A percentile compares a stretch with the other conserved stretches of the same genome.
Evolutionary conservation across 2,113 vertebrate genomes (phyloP).

Genomic region (Phalacrocorax carbo): DNA sequence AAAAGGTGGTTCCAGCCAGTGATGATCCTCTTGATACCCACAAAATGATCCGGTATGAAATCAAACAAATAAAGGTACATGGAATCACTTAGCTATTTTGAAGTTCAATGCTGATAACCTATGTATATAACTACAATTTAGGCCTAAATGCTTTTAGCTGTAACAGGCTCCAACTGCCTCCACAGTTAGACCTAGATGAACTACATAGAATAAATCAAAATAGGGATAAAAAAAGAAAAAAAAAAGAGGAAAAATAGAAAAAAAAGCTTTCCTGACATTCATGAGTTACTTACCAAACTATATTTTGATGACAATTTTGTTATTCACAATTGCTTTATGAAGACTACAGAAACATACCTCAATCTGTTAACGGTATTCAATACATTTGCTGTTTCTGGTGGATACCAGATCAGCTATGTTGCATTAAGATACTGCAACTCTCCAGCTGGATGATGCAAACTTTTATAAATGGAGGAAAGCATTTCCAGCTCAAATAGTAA

Average conservation of each 20-base stretch:
- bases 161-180: not conserved
- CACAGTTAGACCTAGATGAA: not conserved
- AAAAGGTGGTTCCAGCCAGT: conserved; percentile 87
- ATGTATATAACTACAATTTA: not conserved
- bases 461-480: not conserved
- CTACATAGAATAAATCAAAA: not conserved
- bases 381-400: not conserved
- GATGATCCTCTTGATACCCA: conserved; percentile 79
- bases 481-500: not conserved
- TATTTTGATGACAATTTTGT: not conserved
- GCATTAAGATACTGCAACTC: not conserved
- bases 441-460: not conserved
- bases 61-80: conserved; percentile 96
- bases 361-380: not conserved
- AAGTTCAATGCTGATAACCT: conserved; percentile 3
- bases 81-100: conserved; percentile 37
- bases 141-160: not conserved
- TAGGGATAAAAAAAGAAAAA: not conserved
- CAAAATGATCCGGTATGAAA: conserved; percentile 92
- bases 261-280: not conserved
- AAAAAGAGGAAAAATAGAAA: too few species aligned
- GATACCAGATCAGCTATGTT: too few species aligned
- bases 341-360: not conserved
- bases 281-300: not conserved
- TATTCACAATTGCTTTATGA: not conserved